Evolutionary conservation across 2,113 vertebrate genomes (phyloP).

Genomic region (Protobothrops flavoviridis): DNA sequence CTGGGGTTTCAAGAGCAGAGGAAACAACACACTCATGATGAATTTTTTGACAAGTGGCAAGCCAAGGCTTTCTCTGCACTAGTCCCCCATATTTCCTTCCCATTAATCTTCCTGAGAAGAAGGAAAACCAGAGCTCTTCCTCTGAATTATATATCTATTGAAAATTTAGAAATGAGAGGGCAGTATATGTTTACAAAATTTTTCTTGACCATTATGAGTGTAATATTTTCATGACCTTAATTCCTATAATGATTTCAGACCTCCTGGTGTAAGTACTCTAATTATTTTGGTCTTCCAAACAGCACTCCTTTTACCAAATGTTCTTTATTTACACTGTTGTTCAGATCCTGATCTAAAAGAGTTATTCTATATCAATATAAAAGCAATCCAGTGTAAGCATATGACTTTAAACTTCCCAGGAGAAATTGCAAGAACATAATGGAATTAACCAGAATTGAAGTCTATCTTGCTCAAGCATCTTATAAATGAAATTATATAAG

Average conservation of each 20-base stretch:
- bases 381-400: background rate
- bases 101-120: background rate
- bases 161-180: background rate
- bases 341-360: background rate
- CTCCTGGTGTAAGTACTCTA: background rate
- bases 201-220: background rate
- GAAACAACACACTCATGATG: background rate
- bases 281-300: background rate
- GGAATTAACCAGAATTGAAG: background rate
- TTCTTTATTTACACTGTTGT: background rate
- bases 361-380: background rate
- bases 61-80: background rate
- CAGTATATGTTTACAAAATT: background rate
- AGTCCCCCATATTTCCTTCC: background rate
- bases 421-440: background rate
- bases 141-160: background rate
- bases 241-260: background rate
- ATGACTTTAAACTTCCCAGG: background rate
- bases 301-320: background rate
- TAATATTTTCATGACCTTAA: background rate
- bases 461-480: background rate
- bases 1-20: background rate
- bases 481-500: background rate
- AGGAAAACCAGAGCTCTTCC: background rate
- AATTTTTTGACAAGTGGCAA: background rate